Percentiles rank a stretch among this genome's conserved stretches.
Conservation (phyloP, 2,888 invertebrate species). For the Oxyscelio sp. region DNA sequence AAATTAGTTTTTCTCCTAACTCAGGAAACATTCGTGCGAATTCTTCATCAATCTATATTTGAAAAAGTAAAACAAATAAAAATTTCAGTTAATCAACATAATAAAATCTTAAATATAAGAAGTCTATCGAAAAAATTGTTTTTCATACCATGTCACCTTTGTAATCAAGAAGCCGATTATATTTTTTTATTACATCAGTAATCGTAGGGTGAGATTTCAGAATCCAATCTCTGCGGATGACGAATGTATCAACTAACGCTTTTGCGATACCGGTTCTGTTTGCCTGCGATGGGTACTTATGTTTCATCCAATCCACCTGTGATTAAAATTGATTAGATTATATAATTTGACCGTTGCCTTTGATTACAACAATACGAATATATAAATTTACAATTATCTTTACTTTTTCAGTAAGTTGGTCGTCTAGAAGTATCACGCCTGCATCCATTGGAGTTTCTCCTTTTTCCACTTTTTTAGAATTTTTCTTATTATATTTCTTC, state of each 20-base stretch:
- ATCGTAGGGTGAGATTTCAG: constrained; percentile 11
- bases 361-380: constrained; percentile 7
- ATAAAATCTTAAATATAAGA: background rate
- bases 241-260: constrained; percentile 21
- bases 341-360: background rate
- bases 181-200: constrained; percentile 24
- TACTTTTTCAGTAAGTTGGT: constrained; percentile 24
- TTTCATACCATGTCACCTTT: constrained; percentile 45
- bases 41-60: no score
- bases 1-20: no score
- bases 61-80: no score
- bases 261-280: constrained; percentile 18
- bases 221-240: constrained; percentile 33
- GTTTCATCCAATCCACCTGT: constrained; percentile 38
- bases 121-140: background rate
- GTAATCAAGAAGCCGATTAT: constrained; percentile 34
- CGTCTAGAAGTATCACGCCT: constrained; percentile 20
- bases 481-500: constrained; percentile 4
- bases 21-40: no score
- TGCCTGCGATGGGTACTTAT: constrained; percentile 25
- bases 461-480: background rate
- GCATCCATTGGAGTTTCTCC: background rate
- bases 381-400: constrained; percentile 16
- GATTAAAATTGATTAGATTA: constrained; percentile 12
- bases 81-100: background rate